Evolutionary conservation across 2,113 vertebrate genomes (phyloP), one percentile per base, ranked within the genome.

Genomic region (Corythornis vintsioides): DNA sequence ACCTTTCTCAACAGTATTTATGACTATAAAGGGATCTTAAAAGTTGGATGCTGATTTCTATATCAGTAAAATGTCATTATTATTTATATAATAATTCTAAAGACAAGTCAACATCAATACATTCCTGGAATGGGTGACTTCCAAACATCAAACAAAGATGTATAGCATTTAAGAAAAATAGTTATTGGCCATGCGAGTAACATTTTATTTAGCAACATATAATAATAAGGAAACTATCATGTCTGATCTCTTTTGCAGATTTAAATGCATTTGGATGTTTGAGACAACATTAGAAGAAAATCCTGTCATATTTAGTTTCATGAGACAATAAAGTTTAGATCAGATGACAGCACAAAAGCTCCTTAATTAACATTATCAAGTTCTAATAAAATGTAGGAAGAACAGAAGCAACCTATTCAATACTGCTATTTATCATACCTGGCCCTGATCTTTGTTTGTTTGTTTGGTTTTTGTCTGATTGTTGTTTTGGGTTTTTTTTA

Each of bases 241-340:
- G 66, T 61, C 25, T 85, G 25, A 42, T 85, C 47, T 89, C 2
- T 70, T 60, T 90, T 40, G 5, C 19, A 35, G 25, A 13, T 61
- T 93, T 93, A 93, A 90, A 80, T 90, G 52, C 16, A 43, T 26
- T 96, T 96, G 77, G 31, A 82, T 22, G 1, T 86, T 53, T 84
- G 71, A 95, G 87, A 73, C 24, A 85, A 93, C 84, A 73, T 29
- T 75, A 94, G 76, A 96, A 73, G 10, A 57, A 93, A 95, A 83
- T 92, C 15, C 22, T 91, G 45, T 88, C 72, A 70, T 70, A 20
- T 94, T 96, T 89, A 86, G 38, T 93, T 96, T 96, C 83, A 92
- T 63, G 47, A 87, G 8, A 16, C 52, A 84, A 66, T 93, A 77
- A 92, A 91, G 93, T 25, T 82, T 17, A 91, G 94, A 94, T 94